A percentile compares a stretch with the other conserved stretches of the same genome.
Conservation (phyloP, 2,888 invertebrate species). For the Phortica okadai region DNA sequence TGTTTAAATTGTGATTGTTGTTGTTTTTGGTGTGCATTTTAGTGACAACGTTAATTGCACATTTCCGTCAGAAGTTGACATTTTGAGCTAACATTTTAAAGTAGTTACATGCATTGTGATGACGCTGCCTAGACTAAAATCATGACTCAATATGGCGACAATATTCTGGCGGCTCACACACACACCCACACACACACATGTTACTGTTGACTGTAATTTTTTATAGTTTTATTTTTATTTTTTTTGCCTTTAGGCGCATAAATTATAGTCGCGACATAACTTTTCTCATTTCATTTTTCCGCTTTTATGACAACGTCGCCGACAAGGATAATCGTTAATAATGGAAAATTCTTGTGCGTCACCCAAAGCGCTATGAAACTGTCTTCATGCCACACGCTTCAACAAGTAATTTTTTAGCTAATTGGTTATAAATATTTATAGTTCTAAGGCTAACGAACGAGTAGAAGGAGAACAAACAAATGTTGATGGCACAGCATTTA, state of each 20-base stretch:
- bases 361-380: background rate
- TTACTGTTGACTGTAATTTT: background rate
- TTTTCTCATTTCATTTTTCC: background rate
- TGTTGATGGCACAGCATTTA: background rate
- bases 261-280: constrained; percentile 1
- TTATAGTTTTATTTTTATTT: background rate
- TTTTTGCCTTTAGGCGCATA: constrained; percentile 10
- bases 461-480: constrained; percentile 13
- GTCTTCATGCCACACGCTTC: background rate
- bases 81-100: background rate
- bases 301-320: background rate
- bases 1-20: background rate
- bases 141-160: background rate
- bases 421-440: constrained; percentile 16
- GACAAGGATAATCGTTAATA: constrained; percentile 3
- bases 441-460: background rate
- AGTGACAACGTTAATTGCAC: background rate
- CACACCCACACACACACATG: background rate
- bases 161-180: background rate
- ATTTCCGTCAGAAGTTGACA: background rate
- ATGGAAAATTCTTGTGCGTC: background rate
- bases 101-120: too few species aligned
- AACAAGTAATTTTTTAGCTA: background rate
- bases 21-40: background rate
- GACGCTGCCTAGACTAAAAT: background rate